Percentiles rank a stretch among this genome's conserved stretches.
Evolutionary conservation across 92 coral and sea anemone genomes (phyloP).

Genomic region (Umimayanthus chanpuru): DNA sequence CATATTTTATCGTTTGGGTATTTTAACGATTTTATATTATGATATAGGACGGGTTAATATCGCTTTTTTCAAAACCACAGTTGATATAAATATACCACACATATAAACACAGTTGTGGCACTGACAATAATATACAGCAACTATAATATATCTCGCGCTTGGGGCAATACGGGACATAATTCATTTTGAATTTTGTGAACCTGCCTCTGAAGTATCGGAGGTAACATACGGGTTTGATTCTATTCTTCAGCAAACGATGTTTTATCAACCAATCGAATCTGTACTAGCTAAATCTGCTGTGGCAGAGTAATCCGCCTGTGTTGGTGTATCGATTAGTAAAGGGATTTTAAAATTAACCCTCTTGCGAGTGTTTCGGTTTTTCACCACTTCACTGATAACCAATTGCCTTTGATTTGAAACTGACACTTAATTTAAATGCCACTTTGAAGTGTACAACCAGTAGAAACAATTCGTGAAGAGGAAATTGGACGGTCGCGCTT

Average conservation of each 20-base stretch:
- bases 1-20: neutral
- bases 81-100: no score
- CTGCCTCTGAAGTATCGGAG: neutral
- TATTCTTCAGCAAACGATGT: neutral
- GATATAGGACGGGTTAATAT: neutral
- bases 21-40: neutral
- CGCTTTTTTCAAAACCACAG: neutral
- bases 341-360: neutral
- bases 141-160: neutral
- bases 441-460: neutral
- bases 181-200: neutral
- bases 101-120: neutral
- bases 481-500: neutral
- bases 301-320: neutral
- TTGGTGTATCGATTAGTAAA: neutral
- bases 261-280: neutral
- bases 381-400: neutral
- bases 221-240: neutral
- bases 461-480: neutral
- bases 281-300: neutral
- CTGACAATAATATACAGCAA: neutral
- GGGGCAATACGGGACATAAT: neutral
- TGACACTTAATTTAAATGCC: neutral
- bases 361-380: neutral
- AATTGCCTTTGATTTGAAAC: neutral